These are phyloP conservation scores for Spilarctia lutea DNA, from an alignment of 2,888 invertebrate genomes.

Conservation along the genomic window DNA sequence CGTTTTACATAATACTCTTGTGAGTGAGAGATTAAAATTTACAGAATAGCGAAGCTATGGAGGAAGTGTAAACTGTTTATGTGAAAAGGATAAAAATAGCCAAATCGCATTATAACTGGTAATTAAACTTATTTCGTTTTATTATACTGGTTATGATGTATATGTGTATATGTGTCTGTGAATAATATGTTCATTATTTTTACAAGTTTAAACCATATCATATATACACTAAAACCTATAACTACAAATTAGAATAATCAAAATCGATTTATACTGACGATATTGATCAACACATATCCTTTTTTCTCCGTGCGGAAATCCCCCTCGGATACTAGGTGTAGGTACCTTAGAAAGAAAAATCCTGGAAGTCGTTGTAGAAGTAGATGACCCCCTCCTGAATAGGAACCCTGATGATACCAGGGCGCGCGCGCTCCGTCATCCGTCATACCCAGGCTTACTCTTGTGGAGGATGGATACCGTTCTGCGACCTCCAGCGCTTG, in stretches of 20 bases:
- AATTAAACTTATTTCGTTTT: neutral
- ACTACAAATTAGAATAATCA: neutral
- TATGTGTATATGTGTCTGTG: neutral
- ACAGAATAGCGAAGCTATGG: neutral
- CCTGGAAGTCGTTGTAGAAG: no score
- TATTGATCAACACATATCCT: no score
- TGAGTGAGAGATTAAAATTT: neutral
- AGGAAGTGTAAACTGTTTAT: neutral
- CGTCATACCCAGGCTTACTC: no score
- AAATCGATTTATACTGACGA: neutral
- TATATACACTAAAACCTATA: neutral
- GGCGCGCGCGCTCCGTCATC: no score
- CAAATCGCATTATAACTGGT: neutral
- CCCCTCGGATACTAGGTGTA: no score
- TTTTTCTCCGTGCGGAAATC: no score
- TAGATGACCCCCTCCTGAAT: no score
- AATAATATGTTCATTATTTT: neutral
- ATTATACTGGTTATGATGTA: no score
- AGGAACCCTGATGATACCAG: no score
- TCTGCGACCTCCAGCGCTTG: no score
- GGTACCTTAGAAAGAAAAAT: no score
- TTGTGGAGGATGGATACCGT: no score
- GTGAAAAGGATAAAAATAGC: neutral
- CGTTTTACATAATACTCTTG: neutral
- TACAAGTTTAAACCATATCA: neutral